Base-by-base conservation (phyloP, 2,888 invertebrate species). In the Portevinia maculata region DNA sequence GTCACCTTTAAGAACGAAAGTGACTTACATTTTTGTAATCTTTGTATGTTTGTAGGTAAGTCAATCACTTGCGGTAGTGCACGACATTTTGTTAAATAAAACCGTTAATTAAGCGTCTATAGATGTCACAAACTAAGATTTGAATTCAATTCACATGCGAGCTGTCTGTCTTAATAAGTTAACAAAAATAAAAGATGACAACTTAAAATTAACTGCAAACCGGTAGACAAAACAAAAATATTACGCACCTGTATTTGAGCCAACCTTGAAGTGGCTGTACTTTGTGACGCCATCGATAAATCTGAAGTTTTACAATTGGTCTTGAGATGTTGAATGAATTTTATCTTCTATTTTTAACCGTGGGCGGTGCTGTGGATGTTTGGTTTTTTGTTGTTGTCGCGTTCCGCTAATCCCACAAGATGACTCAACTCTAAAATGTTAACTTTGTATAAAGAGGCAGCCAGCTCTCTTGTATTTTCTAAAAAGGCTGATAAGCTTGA, bases 161-260 rank as follows among this genome's bases (percentile, higher is more conserved):
- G 24, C 24, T 3, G 24, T 24, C 5, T 24, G 5, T 24, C 24
- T 24, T 3, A 24, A 24, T 24, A 24, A 24, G 5, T 24, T 41
- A 13, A 9, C 41, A 0, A 39, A 21, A 24, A 39, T 39, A 28
- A 19, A 24, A 24, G 34, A 9, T 28, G 48, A 6, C 21, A 34
- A 37, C 4, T 19, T 15, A 21, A 32, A 0, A 24, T 37, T 4
- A 41, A 39, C n/a, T 13, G 52, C 53, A 84, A 64, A 57, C 50
- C 50, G 44, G 15, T 55, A 70, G 65, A 59, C 41, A 28, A 48
- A 48, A 62, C 55, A 75, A 46, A 64, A 46, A 21, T 74, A 88
- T 90, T 89, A 24, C 46, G 8, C 88, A 92, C 92, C 90, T 91
- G 91, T 89, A 92, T 91, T 87, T 90, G 90, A 37, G 88, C 88